Evolutionary conservation across 1,140 invertebrate genomes (phyloP).

Genomic region (Copidosoma floridanum): DNA sequence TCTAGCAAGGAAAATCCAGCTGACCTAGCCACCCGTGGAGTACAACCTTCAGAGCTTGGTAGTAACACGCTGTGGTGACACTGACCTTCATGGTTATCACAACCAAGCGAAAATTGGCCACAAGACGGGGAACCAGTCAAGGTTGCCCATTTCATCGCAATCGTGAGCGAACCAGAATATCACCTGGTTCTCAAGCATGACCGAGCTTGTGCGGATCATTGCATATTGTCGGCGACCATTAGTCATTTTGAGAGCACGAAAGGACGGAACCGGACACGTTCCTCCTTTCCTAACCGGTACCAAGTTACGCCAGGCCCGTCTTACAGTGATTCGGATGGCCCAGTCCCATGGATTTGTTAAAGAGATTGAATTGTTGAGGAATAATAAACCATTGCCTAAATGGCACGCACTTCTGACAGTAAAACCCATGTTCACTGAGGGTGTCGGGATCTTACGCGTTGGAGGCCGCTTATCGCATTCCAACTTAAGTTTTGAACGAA

Average conservation of each 20-base stretch:
- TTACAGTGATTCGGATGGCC: not conserved
- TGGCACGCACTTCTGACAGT: not conserved
- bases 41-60: conserved; percentile 4
- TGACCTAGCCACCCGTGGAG: not conserved
- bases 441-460: conserved; percentile 2
- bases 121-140: not conserved
- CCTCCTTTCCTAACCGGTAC: not conserved
- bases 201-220: not conserved
- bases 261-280: not conserved
- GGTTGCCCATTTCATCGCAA: not conserved
- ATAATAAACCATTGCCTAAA: not conserved
- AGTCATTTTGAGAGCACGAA: not conserved
- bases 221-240: not conserved
- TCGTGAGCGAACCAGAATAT: not conserved
- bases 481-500: not conserved
- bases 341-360: not conserved
- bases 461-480: conserved; percentile 3
- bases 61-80: conserved; percentile 26
- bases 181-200: not conserved
- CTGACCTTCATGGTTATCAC: conserved; percentile 17
- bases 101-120: not conserved
- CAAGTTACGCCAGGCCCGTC: not conserved
- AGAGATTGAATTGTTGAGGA: not conserved
- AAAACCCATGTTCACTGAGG: conserved; percentile 4
- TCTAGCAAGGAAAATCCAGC: not conserved